phyloP scores from a whole-genome alignment of 2,113 vertebrate genomes.

The Rostratula benghalensis region DNA sequence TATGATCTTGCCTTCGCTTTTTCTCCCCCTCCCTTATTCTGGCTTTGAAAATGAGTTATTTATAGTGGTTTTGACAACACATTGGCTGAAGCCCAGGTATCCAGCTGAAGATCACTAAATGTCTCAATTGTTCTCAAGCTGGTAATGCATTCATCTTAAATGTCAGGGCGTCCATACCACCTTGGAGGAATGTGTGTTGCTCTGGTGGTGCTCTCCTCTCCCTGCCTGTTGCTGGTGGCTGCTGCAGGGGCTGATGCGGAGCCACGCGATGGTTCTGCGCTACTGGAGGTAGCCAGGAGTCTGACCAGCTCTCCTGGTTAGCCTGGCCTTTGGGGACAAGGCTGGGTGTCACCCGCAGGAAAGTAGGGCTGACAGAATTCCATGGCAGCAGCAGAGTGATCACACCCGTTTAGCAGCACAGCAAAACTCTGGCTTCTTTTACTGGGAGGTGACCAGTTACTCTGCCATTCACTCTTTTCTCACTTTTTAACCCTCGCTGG shows the following conservation, averaged over 20 bases:
- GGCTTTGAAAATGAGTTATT: neutral
- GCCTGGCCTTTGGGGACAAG: neutral
- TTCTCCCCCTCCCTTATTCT: rapidly evolving
- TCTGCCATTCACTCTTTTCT: neutral
- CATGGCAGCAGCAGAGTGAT: neutral
- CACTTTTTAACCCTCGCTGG: neutral
- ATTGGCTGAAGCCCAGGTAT: neutral
- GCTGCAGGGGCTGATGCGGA: neutral
- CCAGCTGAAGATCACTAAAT: neutral
- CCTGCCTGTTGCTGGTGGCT: neutral
- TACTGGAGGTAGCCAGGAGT: neutral
- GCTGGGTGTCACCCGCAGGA: neutral
- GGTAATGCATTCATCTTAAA: neutral
- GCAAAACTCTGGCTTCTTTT: neutral
- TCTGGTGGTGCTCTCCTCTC: neutral
- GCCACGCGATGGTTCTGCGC: neutral
- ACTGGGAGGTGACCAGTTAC: neutral
- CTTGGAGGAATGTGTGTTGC: neutral
- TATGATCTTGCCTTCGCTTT: neutral
- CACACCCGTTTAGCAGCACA: neutral
- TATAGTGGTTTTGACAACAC: neutral
- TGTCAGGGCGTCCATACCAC: neutral
- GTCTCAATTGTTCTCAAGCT: neutral
- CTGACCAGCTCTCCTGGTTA: neutral
- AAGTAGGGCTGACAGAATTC: neutral